Evolutionary conservation across 1,140 invertebrate species (phyloP).

Genomic region (Acromyrmex echinatior): DNA sequence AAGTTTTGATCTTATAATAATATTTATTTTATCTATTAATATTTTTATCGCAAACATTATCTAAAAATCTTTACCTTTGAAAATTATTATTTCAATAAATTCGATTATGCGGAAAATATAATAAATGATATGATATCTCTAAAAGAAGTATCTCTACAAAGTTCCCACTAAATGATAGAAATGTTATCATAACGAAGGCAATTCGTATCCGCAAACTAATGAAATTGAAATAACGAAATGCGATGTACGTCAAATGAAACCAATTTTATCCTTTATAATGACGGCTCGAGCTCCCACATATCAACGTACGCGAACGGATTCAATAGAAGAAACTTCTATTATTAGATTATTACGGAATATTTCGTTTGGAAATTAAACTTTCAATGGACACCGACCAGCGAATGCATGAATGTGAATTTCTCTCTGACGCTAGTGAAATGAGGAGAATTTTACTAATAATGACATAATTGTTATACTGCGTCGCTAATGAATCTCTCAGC

Average conservation of each 20-base stretch:
- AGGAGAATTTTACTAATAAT: conserved; percentile 57
- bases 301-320: not conserved
- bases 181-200: conserved; percentile 4
- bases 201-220: not conserved
- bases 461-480: conserved; percentile 57
- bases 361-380: conserved; percentile 53
- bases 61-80: not conserved
- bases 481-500: conserved; percentile 58
- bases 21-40: too few relatives aligned
- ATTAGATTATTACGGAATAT: conserved; percentile 56
- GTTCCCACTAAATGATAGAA: not conserved
- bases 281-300: conserved; percentile 25
- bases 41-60: conserved; percentile 4
- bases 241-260: conserved; percentile 46
- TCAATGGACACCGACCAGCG: conserved; percentile 17
- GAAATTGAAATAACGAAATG: conserved; percentile 44
- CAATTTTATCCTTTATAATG: conserved; percentile 47
- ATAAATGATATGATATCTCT: not conserved
- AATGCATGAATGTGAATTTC: conserved; percentile 39
- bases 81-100: conserved; percentile 16
- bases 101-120: not conserved
- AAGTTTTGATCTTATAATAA: conserved; percentile 31
- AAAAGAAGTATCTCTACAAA: not conserved
- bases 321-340: conserved; percentile 48
- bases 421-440: not conserved